Evolutionary conservation across 2,888 invertebrate species (phyloP).

Genomic region (Anticlea derivata): DNA sequence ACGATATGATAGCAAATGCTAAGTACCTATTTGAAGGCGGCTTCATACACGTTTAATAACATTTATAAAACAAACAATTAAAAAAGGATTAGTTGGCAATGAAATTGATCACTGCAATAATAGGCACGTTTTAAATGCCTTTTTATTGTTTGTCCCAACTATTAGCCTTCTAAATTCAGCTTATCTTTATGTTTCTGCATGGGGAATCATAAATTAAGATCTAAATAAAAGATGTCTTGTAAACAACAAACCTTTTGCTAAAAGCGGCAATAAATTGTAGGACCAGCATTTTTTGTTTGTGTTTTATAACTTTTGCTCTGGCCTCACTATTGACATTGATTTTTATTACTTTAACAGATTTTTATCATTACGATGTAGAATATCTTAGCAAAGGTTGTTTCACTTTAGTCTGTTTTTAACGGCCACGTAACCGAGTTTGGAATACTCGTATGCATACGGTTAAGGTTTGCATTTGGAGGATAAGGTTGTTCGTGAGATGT

Average conservation of each 20-base stretch:
- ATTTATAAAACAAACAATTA: too few relatives aligned
- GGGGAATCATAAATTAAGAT: conserved; percentile 75
- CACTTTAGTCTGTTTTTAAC: conserved; percentile 4
- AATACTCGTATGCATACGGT: too few relatives aligned
- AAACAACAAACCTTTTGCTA: conserved; percentile 80
- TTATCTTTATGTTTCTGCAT: conserved; percentile 69
- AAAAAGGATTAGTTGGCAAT: not conserved
- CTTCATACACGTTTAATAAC: too few relatives aligned
- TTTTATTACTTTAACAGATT: conserved; percentile 47
- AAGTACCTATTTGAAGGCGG: too few relatives aligned
- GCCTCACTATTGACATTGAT: conserved; percentile 43
- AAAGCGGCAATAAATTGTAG: conserved; percentile 75
- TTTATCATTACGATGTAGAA: conserved; percentile 35
- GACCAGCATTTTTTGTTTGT: conserved; percentile 50
- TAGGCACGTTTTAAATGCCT: not conserved
- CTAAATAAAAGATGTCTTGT: conserved; percentile 79
- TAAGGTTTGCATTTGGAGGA: not conserved
- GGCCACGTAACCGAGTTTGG: not conserved
- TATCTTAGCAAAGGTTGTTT: conserved; percentile 14
- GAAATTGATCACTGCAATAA: not conserved
- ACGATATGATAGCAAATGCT: too few relatives aligned
- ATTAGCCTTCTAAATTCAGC: conserved; percentile 53
- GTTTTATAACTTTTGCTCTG: conserved; percentile 56
- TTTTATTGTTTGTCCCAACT: conserved; percentile 34
- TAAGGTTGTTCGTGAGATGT: not conserved